Conservation (phyloP, 2,113 vertebrate species). For the Lota lota region DNA sequence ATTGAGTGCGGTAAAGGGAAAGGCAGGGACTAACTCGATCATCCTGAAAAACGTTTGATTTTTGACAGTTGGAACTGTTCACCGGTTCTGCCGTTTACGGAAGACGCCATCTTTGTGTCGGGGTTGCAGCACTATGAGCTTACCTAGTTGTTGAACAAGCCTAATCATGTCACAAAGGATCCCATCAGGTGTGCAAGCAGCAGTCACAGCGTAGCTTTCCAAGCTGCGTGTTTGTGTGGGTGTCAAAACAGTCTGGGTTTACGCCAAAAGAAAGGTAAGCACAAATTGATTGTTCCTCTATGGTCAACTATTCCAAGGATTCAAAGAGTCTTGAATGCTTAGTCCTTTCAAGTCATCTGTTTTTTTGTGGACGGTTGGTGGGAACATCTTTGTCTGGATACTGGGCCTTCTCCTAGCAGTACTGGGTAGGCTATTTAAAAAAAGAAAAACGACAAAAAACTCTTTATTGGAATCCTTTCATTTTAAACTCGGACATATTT, state of each 20-base stretch:
- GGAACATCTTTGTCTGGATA: no score
- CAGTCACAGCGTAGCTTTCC: constrained; percentile 42
- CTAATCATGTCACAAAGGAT: constrained; percentile 56
- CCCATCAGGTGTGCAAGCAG: constrained; percentile 44
- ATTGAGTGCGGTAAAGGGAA: constrained; percentile 36
- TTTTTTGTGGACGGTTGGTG: no score
- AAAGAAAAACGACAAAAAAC: constrained; percentile 31
- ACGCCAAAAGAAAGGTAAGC: constrained; percentile 53
- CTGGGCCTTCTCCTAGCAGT: constrained; percentile 3
- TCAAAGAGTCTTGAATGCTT: no score
- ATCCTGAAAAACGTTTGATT: background rate
- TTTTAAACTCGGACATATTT: constrained; percentile 34
- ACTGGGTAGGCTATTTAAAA: constrained; percentile 14
- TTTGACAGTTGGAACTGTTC: background rate
- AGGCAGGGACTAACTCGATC: background rate
- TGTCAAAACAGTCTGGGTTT: constrained; percentile 32
- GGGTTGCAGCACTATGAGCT: constrained; percentile 20
- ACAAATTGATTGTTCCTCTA: background rate
- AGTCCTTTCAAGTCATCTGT: no score
- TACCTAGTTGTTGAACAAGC: constrained; percentile 53
- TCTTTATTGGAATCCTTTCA: constrained; percentile 50
- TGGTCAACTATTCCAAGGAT: background rate
- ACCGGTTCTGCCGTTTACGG: background rate
- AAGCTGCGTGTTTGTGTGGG: constrained; percentile 43
- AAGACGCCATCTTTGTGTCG: constrained; percentile 17